Conservation (phyloP, 2,888 invertebrate genomes). For the Lutraria lutraria region DNA sequence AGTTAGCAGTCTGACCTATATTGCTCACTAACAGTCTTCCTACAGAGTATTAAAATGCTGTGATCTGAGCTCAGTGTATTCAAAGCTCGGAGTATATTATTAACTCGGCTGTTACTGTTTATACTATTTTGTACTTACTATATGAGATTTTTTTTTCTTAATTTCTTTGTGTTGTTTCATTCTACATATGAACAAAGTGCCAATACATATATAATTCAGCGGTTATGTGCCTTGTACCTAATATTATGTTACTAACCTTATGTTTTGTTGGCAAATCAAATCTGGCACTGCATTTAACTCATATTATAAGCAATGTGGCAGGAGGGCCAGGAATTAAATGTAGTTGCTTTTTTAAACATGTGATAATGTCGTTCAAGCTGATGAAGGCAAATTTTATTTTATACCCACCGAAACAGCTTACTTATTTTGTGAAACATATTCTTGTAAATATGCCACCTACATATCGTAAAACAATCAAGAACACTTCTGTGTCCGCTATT, state of each 20-base stretch:
- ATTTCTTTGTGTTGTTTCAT: slow-evolving; percentile 36
- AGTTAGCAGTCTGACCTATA: slow-evolving; percentile 57
- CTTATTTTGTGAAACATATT: not conserved
- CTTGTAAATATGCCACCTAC: slow-evolving; percentile 15
- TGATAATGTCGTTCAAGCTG: not conserved
- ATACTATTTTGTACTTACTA: slow-evolving; percentile 46
- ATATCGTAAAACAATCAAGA: not conserved
- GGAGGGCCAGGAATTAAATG: not conserved
- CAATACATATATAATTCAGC: slow-evolving; percentile 57
- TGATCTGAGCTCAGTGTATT: slow-evolving; percentile 35
- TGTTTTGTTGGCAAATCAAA: slow-evolving; percentile 24
- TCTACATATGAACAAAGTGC: slow-evolving; percentile 57
- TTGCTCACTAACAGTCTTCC: slow-evolving; percentile 57
- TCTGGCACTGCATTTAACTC: slow-evolving; percentile 44
- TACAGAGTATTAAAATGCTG: slow-evolving; percentile 46
- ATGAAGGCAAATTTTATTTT: not conserved
- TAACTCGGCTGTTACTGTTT: slow-evolving; percentile 46
- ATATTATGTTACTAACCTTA: slow-evolving; percentile 56
- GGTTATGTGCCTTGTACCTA: slow-evolving; percentile 65
- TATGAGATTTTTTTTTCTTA: slow-evolving; percentile 49
- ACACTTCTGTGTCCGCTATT: not conserved
- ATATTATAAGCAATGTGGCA: slow-evolving; percentile 14
- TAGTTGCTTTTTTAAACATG: slow-evolving; percentile 16
- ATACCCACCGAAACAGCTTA: slow-evolving; percentile 1
- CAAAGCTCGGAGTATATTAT: slow-evolving; percentile 38